These are phyloP conservation scores for Halocynthia aurantium DNA, from an alignment of 23 tunicate species.

Conservation along the genomic window DNA sequence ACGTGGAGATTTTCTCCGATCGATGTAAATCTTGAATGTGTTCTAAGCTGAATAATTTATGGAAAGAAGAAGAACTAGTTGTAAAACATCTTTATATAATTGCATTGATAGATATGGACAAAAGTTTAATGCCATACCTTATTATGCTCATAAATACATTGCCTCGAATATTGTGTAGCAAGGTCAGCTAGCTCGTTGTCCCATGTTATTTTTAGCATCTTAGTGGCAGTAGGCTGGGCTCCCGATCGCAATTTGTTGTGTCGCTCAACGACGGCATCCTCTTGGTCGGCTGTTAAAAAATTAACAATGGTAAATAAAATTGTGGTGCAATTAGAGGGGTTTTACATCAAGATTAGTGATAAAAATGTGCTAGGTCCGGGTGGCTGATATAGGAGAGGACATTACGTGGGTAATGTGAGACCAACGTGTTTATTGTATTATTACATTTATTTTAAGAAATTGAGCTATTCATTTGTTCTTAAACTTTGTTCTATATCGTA, in stretches of 20 bases:
- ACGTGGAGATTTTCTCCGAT: slow-evolving; percentile 25
- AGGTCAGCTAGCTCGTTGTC: slow-evolving; percentile 37
- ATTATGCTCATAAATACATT: slow-evolving; percentile 48
- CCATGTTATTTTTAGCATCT: slow-evolving; percentile 50
- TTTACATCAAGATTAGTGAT: too few species aligned
- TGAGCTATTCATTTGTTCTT: too few species aligned
- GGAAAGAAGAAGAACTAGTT: too few species aligned
- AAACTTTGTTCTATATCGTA: too few species aligned
- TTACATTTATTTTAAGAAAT: too few species aligned
- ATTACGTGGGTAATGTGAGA: too few species aligned
- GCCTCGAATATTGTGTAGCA: slow-evolving; percentile 32
- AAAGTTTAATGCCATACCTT: background rate
- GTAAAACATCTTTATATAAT: background rate
- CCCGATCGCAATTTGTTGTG: slow-evolving; percentile 13
- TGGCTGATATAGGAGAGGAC: too few species aligned
- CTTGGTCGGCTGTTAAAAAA: slow-evolving; percentile 1
- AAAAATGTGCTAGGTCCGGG: too few species aligned
- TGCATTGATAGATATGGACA: background rate
- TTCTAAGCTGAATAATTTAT: slow-evolving; percentile 12
- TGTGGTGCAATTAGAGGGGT: too few species aligned
- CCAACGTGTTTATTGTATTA: too few species aligned
- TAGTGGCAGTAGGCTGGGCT: slow-evolving; percentile 27
- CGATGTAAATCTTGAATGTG: slow-evolving; percentile 10
- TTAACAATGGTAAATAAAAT: background rate
- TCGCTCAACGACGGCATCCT: slow-evolving; percentile 8